Evolutionary conservation across 1,140 invertebrate species (phyloP), one percentile per base, ranked within the genome.

Genomic region (Euura saliciscinereae): DNA sequence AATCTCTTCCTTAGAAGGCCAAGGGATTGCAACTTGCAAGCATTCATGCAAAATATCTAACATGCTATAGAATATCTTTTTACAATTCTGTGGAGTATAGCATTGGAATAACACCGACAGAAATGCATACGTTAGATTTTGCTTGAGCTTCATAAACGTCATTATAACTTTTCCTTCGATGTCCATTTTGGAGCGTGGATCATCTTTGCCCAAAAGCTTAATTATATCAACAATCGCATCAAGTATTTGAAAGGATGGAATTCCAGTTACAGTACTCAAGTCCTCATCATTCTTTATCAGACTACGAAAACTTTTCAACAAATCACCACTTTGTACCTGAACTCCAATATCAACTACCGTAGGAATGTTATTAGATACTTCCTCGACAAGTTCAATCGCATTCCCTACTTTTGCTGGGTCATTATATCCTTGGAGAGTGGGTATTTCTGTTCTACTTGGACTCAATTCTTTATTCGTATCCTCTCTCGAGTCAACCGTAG

Each of bases 121-220:
- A 68, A 76, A 73, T 13, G 71, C 44, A 68, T 75, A 79, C 6
- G 70, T 71, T 3, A 73, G 13, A 74, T 79, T 77, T 59, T 77
- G 76, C 68, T 79, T 77, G 13, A 79, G 59, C 69, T 75, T 79
- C n/a, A 79, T 10, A 51, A 71, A 79, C 8, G 72, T 76, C 71
- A 77, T 75, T 13, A 76, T 45, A n/a, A 76, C 51, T 71, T 59
- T 66, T 42, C 76, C 72, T 13, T 73, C 3, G n/a, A 78, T 64
- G 66, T 51, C 46, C 46, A 51, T 51, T 51, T 51, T 51, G 11
- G 46, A 51, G 2, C 46, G 46, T 28, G 28, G 28, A 28, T 28
- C 28, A 28, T 28, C 28, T 51, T 7, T 8, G 11, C n/a, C 46
- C 7, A 8, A 7, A 8, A 8, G 7, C 46, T 51, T 51, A 2